Conservation (phyloP, 2,888 invertebrate genomes). For the Caenorhabditis doughertyi region DNA sequence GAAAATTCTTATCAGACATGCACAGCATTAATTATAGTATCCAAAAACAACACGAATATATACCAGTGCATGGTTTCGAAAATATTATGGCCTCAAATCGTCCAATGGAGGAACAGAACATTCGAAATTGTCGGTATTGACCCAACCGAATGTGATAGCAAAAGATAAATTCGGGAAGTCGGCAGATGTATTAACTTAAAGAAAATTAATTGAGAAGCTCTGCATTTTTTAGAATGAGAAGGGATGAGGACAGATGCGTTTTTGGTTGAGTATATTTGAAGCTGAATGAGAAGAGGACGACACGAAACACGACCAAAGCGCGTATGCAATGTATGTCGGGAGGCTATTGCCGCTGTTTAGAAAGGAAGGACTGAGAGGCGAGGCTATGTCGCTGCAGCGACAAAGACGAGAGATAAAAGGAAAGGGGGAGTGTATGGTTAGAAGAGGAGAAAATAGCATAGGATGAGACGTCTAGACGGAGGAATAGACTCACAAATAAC, state of each 20-base stretch:
- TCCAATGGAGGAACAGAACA: too few species aligned
- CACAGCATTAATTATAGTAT: too few species aligned
- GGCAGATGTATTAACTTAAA: not conserved
- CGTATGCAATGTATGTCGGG: conserved; percentile 48
- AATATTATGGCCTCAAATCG: too few species aligned
- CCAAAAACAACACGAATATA: too few species aligned
- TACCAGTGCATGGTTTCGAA: too few species aligned
- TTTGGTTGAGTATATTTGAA: conserved; percentile 48
- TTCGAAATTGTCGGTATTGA: too few species aligned
- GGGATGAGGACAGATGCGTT: conserved; percentile 40
- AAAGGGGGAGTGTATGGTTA: conserved; percentile 6
- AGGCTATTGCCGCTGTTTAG: conserved; percentile 29
- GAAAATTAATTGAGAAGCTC: conserved; percentile 2
- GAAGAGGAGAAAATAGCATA: not conserved
- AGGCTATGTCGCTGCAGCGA: conserved; percentile 41
- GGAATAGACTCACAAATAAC: not conserved
- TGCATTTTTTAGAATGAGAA: conserved; percentile 24
- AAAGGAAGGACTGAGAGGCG: conserved; percentile 32
- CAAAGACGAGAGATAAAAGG: conserved; percentile 21
- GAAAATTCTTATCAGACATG: too few species aligned
- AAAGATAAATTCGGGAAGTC: too few species aligned
- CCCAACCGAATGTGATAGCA: too few species aligned
- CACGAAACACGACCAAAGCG: conserved; percentile 54
- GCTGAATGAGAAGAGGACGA: conserved; percentile 49
- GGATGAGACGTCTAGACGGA: not conserved